Percentiles rank a stretch among this genome's conserved stretches.
These are phyloP conservation scores for Mylabris phalerata DNA, from an alignment of 1,140 invertebrate species.

Conservation along the genomic window DNA sequence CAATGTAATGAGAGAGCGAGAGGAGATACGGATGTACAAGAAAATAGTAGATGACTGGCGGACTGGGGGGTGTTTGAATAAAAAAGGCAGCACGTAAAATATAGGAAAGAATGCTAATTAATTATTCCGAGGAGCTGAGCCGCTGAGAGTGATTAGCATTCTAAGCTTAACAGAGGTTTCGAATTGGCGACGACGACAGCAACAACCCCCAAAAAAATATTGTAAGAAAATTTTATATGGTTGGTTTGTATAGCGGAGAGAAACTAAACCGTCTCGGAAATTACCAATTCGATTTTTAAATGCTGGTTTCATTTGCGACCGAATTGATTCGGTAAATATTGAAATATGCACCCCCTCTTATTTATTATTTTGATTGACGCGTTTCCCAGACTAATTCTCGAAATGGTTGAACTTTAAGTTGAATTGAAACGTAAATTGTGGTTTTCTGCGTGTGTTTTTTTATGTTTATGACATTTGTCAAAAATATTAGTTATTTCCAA, in stretches of 20 bases:
- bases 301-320: conserved; percentile 26
- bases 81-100: conserved; percentile 38
- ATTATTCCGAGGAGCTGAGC: conserved; percentile 41
- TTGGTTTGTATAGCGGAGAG: no score
- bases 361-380: conserved; percentile 40
- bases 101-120: conserved; percentile 44
- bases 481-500: no score
- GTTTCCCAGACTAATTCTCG: conserved; percentile 32
- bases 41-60: conserved; percentile 4
- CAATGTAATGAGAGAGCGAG: conserved; percentile 40
- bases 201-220: neutral
- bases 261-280: neutral
- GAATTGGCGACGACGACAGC: conserved; percentile 16
- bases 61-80: conserved; percentile 21
- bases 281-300: conserved; percentile 13
- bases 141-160: conserved; percentile 41
- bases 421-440: no score
- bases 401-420: neutral
- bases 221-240: no score
- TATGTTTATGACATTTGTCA: no score
- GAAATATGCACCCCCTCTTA: conserved; percentile 40
- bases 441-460: no score
- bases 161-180: conserved; percentile 28
- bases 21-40: conserved; percentile 2
- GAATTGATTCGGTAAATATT: conserved; percentile 38